Base-by-base conservation (phyloP, 2,888 invertebrate species). In the Holacanthella duospinosa region DNA sequence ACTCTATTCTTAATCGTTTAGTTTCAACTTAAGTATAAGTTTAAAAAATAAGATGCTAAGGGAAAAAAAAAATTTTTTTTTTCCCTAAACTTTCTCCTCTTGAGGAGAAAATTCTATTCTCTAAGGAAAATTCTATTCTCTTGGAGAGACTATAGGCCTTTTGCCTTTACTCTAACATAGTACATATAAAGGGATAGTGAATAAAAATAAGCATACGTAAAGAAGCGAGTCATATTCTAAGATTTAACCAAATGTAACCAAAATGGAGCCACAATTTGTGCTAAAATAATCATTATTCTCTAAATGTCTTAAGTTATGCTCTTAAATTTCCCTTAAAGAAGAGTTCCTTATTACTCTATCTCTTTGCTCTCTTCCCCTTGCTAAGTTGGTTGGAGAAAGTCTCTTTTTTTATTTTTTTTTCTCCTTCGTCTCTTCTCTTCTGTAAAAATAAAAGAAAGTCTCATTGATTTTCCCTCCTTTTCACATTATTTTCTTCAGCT, bases 221-320 rank as follows among this genome's bases (percentile, higher is more conserved):
- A n/a, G n/a, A 21, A 21, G n/a, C 12, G n/a, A n/a, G n/a, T n/a
- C n/a, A n/a, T 48, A n/a, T 21, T 48, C 4, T 48, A 48, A 48
- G 48, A 48, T 48, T 48, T n/a, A 48, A n/a, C 16, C 21, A 48
- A 21, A 48, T 48, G 48, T n/a, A 48, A 21, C 12, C 12, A 21
- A 9, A 21, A 21, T 48, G 48, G 48, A 48, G 48, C 48, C 48
- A 48, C 48, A 48, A 48, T 48, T 9, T 48, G 48, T 48, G 48
- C 6, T 48, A 48, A 48, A 48, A 48, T 48, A 48, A 48, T 48
- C 48, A 48, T 48, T 48, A 48, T 48, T 48, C 48, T 48, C 48
- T 21, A 9, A 48, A 48, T 48, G 48, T 21, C 48, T 48, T 21
- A 21, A n/a, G n/a, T 48, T 21, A 9, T 48, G 6, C 48, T 21